Evolutionary conservation across 1,140 invertebrate species (phyloP).

Genomic region (Nasonia giraulti): DNA sequence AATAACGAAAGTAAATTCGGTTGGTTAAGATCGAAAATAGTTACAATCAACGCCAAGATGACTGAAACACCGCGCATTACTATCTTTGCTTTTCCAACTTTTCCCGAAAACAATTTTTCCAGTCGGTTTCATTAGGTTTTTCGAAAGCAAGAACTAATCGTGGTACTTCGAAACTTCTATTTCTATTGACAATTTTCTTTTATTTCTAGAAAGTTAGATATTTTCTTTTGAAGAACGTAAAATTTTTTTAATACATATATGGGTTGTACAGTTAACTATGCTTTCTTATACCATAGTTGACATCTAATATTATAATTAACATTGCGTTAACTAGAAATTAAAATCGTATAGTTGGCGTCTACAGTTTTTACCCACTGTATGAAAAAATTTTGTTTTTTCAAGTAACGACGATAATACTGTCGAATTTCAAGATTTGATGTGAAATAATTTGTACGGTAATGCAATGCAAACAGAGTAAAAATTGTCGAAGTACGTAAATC

Average conservation of each 20-base stretch:
- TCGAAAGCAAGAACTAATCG: not conserved
- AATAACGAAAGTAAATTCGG: not conserved
- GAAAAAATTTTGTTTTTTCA: constrained; percentile 11
- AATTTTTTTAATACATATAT: not conserved
- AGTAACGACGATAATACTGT: constrained; percentile 28
- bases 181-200: not conserved
- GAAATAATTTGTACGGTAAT: constrained; percentile 8
- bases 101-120: not conserved
- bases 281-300: not conserved
- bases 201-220: not conserved
- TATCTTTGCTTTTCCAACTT: not conserved
- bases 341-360: not conserved
- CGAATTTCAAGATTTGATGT: not conserved
- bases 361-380: not conserved
- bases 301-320: not conserved
- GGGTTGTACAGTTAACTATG: not conserved
- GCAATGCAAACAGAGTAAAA: constrained; percentile 11
- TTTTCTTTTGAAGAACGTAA: not conserved
- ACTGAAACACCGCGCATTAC: not conserved
- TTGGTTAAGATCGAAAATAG: constrained; percentile 21
- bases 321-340: not conserved
- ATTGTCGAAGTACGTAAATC: constrained; percentile 32
- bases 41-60: constrained; percentile 17
- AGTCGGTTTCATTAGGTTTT: constrained; percentile 22
- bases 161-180: constrained; percentile 23